Base-by-base conservation (phyloP, 92 coral and sea anemone genomes). In the Umimayanthus chanpuru region DNA sequence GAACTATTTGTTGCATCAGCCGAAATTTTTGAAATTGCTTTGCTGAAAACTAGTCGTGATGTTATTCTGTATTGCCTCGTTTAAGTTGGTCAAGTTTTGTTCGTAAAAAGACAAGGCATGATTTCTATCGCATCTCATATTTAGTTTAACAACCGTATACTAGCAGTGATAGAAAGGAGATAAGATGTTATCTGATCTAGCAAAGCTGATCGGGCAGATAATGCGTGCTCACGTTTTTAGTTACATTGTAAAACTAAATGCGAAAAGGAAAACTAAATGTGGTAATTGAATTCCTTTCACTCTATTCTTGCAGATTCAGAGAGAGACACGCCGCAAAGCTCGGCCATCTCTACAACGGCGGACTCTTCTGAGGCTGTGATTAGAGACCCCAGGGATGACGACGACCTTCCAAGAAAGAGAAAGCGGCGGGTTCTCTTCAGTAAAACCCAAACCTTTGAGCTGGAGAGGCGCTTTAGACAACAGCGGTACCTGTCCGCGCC, bases 391-490 rank as follows among this genome's bases (percentile, higher is more conserved):
- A 44, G 87, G 32, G 87, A 83, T 28, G 87, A 83, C 28, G 87
- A 83, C 18, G 87, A 83, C 66, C 64, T 83, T 9, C 79, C 79
- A 3, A 90, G 93, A 81, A 96, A 95, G 87, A 90, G 96, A 88
- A 93, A 94, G 77, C 94, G 98, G 73, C 91, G 99, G 77, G 97
- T 96, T 29, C 81, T 96, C 56, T 96, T 96, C 83, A 88, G 97
- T 74, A 96, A 96, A 76, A 90, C 94, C 15, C 99, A 96, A 82
- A 95, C 94, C 28, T 94, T 91, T 41, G 99, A 95, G 81, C 88
- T 96, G 12, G 99, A 96, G 83, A 90, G 98, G 64, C 98, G 99
- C 58, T 96, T 96, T 86, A 94, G 98, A 28, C 98, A 96, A 71
- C 99, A 96, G 71, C 93, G 98, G 56, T 96, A 96, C 61, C 89